Conservation (phyloP, 2,797 vertebrate genomes). For the Tangara arthus region DNA sequence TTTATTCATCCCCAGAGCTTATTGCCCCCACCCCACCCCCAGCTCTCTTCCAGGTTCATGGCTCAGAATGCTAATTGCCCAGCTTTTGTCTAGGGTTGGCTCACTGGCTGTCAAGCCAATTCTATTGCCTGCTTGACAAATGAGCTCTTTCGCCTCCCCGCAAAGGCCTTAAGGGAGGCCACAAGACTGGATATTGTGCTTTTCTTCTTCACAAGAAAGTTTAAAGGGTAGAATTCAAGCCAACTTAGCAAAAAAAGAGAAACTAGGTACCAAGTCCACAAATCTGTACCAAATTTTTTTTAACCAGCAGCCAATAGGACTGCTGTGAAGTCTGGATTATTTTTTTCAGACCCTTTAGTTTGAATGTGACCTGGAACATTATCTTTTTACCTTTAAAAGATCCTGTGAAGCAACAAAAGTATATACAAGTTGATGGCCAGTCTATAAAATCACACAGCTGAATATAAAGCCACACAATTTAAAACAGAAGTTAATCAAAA, state of each 20-base stretch:
- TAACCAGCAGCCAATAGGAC: neutral
- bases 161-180: constrained; percentile 6
- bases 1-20: neutral
- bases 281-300: neutral
- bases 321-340: neutral
- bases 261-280: neutral
- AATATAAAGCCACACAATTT: neutral
- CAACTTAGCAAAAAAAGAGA: neutral
- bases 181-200: neutral
- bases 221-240: constrained; percentile 4
- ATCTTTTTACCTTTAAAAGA: neutral
- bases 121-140: constrained; percentile 51
- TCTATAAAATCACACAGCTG: neutral
- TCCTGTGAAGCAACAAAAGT: neutral
- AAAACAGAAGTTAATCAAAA: neutral
- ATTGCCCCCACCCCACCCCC: neutral
- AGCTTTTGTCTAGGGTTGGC: constrained; percentile 27
- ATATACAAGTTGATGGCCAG: neutral
- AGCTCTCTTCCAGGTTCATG: constrained; percentile 15
- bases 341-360: neutral
- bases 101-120: constrained; percentile 49
- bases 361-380: neutral
- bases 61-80: constrained; percentile 58
- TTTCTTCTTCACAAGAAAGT: neutral
- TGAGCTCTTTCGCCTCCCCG: constrained; percentile 23